phyloP scores from a whole-genome alignment of 2,888 invertebrate genomes.

The Polymixis lichenea region DNA sequence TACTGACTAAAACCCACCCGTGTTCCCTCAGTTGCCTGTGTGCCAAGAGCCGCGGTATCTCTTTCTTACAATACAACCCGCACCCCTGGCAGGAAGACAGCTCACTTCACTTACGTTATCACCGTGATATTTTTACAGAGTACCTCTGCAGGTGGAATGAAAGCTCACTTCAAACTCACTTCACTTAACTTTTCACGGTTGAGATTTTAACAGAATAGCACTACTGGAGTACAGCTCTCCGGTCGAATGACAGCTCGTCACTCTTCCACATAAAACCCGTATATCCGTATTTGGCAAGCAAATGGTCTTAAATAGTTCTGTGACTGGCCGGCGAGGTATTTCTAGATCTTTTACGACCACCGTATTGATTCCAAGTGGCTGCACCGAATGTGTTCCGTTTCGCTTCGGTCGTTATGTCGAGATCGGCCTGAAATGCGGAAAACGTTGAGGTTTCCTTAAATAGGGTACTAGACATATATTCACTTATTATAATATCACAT shows the following conservation, averaged over 20 bases:
- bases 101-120: too few species aligned
- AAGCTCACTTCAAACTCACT: background rate
- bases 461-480: conserved; percentile 11
- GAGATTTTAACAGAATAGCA: background rate
- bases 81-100: too few species aligned
- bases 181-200: background rate
- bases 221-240: background rate
- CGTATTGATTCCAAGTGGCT: conserved; percentile 77
- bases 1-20: too few species aligned
- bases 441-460: conserved; percentile 25
- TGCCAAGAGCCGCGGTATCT: too few species aligned
- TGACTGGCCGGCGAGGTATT: conserved; percentile 65
- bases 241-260: background rate
- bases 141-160: too few species aligned
- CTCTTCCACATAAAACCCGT: conserved; percentile 1
- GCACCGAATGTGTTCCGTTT: conserved; percentile 71
- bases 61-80: too few species aligned
- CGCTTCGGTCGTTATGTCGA: conserved; percentile 46
- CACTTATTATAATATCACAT: background rate
- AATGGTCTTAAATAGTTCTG: conserved; percentile 53
- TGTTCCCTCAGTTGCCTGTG: too few species aligned
- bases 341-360: conserved; percentile 73
- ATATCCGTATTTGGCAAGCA: conserved; percentile 47
- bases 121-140: too few species aligned
- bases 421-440: conserved; percentile 58